Evolutionary conservation across 1,140 invertebrate species (phyloP).

Genomic region (Euura saliciscinereae): DNA sequence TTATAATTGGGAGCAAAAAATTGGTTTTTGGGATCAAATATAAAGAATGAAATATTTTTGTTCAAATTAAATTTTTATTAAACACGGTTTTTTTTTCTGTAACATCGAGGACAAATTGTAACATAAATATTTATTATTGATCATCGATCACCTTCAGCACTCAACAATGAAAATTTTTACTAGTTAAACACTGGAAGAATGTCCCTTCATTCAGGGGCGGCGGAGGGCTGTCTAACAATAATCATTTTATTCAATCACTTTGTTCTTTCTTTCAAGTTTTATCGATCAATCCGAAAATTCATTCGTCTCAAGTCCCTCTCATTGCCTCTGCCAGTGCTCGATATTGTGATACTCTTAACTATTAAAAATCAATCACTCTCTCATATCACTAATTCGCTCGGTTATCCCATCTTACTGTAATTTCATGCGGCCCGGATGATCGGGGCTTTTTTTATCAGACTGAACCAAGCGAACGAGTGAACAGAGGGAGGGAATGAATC

Average conservation of each 20-base stretch:
- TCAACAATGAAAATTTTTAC: conserved; percentile 50
- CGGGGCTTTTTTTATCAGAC: too few relatives aligned
- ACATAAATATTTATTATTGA: conserved; percentile 58
- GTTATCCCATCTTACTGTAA: not conserved
- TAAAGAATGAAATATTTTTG: conserved; percentile 33
- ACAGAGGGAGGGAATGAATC: not conserved
- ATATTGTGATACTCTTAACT: not conserved
- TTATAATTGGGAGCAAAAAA: too few relatives aligned
- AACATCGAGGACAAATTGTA: conserved; percentile 60
- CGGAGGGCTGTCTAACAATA: conserved; percentile 5
- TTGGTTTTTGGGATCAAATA: too few relatives aligned
- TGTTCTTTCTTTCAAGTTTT: not conserved
- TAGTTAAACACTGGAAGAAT: conserved; percentile 58
- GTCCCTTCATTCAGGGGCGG: conserved; percentile 30
- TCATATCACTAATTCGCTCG: conserved; percentile 21
- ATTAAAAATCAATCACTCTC: not conserved
- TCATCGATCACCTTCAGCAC: conserved; percentile 58
- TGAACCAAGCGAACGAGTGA: not conserved
- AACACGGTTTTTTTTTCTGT: conserved; percentile 57
- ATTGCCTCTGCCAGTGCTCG: conserved; percentile 7
- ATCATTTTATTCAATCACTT: not conserved
- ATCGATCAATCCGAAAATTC: conserved; percentile 10
- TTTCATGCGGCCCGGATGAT: not conserved
- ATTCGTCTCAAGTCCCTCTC: not conserved
- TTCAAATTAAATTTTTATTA: conserved; percentile 62